Base-by-base conservation (phyloP, 92 coral and sea anemone genomes). In the Porites rus region DNA sequence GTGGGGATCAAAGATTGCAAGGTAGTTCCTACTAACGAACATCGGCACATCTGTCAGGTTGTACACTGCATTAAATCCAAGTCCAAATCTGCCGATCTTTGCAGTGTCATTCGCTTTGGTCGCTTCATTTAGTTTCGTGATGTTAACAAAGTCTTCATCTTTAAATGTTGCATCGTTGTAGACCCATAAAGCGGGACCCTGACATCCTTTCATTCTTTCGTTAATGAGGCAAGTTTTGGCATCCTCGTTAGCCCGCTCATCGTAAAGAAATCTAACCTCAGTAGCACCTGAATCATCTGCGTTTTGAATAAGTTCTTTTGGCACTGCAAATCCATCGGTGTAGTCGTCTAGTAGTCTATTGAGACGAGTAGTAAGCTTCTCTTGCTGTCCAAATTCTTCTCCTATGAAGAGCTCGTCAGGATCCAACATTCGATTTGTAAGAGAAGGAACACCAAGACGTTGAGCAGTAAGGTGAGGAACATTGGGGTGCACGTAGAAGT, bases 11-110 rank as follows among this genome's bases (percentile, higher is more conserved):
- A 96, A 90, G 0, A 96, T 82, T 4, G 85, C 95, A 16, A 93
- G 22, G 54, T 80, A 81, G 53, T 84, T 88, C 54, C 79, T 83
- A 82, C 98, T 96, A 7, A 96, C 66, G 66, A 96, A 92, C 86
- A 96, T 96, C 14, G 98, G 98, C 18, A 94, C 93, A 60, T 96
- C 98, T 28, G 98, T 96, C 20, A 95, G 86, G 74, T 95, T 92
- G 90, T 95, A 95, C 28, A 93, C 98, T 3, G 98, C 93, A 80
- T 96, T 96, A 75, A 96, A 96, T 51, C 98, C 98, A 66, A 94
- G 91, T 10, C 98, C 98, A 84, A 96, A 96, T 10, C 97, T 91
- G 52, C 98, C 98, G 66, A 96, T 94, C 88, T 92, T 96, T 31
- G 87, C 88, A 7, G 95, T 88, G 22, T 96, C 97, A 2, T 78